Conservation (phyloP, 1,140 invertebrate species). For the Andrena cerasifolii region DNA sequence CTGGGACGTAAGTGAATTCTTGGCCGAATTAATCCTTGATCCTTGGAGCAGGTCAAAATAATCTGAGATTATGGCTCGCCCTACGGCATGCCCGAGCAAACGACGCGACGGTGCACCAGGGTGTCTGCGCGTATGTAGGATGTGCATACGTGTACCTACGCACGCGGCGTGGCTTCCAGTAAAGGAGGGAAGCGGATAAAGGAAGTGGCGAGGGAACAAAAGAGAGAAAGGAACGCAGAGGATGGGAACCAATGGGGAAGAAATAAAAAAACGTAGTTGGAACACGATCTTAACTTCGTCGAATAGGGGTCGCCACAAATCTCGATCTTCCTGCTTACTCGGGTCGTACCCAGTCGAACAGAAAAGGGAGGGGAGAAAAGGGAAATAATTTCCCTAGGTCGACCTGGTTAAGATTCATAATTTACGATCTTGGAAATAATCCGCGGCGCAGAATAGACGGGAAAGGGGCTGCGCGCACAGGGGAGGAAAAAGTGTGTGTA, state of each 20-base stretch:
- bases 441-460: slow-evolving; percentile 44
- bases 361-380: slow-evolving; percentile 15
- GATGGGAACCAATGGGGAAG: slow-evolving; percentile 5
- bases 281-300: slow-evolving; percentile 76
- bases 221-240: slow-evolving; percentile 25
- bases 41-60: slow-evolving; percentile 76
- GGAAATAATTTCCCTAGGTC: slow-evolving; percentile 73
- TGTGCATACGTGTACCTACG: no score
- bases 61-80: slow-evolving; percentile 79
- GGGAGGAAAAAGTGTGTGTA: slow-evolving; percentile 56
- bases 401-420: slow-evolving; percentile 79
- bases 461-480: background rate
- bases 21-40: slow-evolving; percentile 78
- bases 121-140: background rate
- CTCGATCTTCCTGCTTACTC: slow-evolving; percentile 75
- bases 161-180: background rate
- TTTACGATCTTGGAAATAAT: slow-evolving; percentile 79
- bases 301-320: slow-evolving; percentile 72
- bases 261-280: slow-evolving; percentile 29
- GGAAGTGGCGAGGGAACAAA: background rate
- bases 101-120: slow-evolving; percentile 6
- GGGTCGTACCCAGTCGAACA: slow-evolving; percentile 57
- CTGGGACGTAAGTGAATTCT: slow-evolving; percentile 61
- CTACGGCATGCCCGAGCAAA: slow-evolving; percentile 54
- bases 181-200: background rate